A percentile compares a stretch with the other conserved stretches of the same genome.
Conservation (phyloP, 2,113 vertebrate species). For the Pandion haliaetus region DNA sequence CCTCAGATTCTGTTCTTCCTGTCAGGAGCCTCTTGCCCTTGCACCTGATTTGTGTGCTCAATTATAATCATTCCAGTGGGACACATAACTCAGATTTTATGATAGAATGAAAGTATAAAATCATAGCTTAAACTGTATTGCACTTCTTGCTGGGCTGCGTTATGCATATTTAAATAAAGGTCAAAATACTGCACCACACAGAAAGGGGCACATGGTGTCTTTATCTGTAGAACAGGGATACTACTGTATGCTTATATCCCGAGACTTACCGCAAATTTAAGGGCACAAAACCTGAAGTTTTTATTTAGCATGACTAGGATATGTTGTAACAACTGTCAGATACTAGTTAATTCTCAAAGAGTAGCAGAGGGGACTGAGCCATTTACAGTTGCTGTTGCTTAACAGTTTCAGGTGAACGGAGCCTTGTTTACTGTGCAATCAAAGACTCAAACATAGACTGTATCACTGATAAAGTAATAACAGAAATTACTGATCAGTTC, state of each 20-base stretch:
- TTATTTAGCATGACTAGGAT: neutral
- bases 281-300: neutral
- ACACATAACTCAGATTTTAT: neutral
- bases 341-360: neutral
- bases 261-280: neutral
- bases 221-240: neutral
- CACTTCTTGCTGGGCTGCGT: neutral
- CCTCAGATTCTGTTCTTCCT: neutral
- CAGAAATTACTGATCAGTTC: neutral
- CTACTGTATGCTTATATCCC: neutral
- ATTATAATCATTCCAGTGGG: neutral
- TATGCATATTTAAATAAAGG: neutral
- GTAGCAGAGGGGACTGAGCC: neutral
- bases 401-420: neutral
- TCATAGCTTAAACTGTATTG: neutral
- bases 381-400: neutral
- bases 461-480: neutral
- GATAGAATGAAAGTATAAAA: neutral
- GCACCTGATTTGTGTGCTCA: neutral
- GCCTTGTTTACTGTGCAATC: neutral
- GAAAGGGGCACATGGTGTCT: neutral
- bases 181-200: neutral
- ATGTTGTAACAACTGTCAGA: neutral
- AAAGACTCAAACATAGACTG: neutral
- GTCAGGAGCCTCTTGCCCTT: neutral